A percentile compares a stretch with the other conserved stretches of the same genome.
Conservation (phyloP, 1,140 invertebrate genomes). For the Hyphantria cunea region DNA sequence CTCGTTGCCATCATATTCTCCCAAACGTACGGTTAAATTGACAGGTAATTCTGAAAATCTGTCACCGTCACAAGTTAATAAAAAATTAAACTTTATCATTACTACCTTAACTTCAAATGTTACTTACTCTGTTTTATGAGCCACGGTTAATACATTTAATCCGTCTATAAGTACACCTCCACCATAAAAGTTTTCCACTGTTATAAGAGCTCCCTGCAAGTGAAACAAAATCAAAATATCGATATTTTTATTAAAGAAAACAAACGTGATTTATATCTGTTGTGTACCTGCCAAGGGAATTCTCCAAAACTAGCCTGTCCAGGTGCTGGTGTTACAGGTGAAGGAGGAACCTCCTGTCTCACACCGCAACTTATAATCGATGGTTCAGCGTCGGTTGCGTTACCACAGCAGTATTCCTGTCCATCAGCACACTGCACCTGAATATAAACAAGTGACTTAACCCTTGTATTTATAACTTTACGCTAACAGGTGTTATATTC, state of each 20-base stretch:
- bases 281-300: constrained; percentile 81
- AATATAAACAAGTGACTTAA: constrained; percentile 3
- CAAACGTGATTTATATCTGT: neutral
- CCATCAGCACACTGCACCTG: constrained; percentile 69
- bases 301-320: constrained; percentile 82
- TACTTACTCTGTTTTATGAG: constrained; percentile 85
- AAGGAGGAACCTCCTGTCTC: constrained; percentile 61
- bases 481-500: too few relatives aligned
- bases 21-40: constrained; percentile 84
- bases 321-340: constrained; percentile 51
- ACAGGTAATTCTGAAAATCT: constrained; percentile 70
- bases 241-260: neutral
- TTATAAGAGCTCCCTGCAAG: constrained; percentile 68
- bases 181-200: constrained; percentile 84
- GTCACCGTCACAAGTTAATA: neutral
- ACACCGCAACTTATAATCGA: constrained; percentile 50
- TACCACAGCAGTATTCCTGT: constrained; percentile 76
- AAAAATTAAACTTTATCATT: too few relatives aligned
- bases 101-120: constrained; percentile 74
- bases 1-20: constrained; percentile 86
- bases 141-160: constrained; percentile 86
- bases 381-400: constrained; percentile 29
- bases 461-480: too few relatives aligned
- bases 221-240: neutral
- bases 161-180: constrained; percentile 85